These are phyloP conservation scores for Egretta garzetta DNA, from an alignment of 2,113 vertebrate genomes.

Conservation along the genomic window DNA sequence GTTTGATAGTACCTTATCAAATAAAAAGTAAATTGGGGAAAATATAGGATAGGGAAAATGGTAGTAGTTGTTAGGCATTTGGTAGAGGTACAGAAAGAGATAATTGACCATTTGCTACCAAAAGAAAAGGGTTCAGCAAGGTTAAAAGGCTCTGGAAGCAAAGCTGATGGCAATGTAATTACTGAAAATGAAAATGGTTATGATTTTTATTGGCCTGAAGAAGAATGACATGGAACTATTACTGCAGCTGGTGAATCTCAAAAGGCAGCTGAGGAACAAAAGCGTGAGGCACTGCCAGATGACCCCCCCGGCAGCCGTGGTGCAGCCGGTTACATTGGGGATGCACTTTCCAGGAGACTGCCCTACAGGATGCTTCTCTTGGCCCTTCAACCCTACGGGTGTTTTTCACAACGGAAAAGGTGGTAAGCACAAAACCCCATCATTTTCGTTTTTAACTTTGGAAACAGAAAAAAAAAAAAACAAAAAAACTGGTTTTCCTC, in stretches of 20 bases:
- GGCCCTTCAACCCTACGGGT: not conserved
- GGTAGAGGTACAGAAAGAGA: not conserved
- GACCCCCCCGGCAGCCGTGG: not conserved
- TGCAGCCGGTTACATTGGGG: not conserved
- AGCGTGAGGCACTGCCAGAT: not conserved
- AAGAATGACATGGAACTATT: constrained; percentile 4
- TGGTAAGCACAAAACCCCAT: not conserved
- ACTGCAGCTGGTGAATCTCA: constrained; percentile 34
- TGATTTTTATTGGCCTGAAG: constrained; percentile 23
- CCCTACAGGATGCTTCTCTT: not conserved
- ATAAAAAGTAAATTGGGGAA: not conserved
- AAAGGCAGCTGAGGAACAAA: constrained; percentile 20
- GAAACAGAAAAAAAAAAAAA: not conserved
- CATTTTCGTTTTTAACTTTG: not conserved
- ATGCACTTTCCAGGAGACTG: not conserved
- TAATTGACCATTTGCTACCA: not conserved
- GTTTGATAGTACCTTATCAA: not conserved
- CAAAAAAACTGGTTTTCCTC: not conserved
- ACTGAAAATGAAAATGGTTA: constrained; percentile 48
- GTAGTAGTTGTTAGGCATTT: not conserved
- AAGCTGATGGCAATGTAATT: constrained; percentile 9
- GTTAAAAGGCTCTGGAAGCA: constrained; percentile 35
- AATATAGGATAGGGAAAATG: not conserved
- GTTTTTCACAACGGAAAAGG: not conserved
- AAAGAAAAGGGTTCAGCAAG: not conserved